Percentiles rank a stretch among this genome's conserved stretches.
Conservation (phyloP, 2,888 invertebrate genomes). For the Platynereis dumerilii region DNA sequence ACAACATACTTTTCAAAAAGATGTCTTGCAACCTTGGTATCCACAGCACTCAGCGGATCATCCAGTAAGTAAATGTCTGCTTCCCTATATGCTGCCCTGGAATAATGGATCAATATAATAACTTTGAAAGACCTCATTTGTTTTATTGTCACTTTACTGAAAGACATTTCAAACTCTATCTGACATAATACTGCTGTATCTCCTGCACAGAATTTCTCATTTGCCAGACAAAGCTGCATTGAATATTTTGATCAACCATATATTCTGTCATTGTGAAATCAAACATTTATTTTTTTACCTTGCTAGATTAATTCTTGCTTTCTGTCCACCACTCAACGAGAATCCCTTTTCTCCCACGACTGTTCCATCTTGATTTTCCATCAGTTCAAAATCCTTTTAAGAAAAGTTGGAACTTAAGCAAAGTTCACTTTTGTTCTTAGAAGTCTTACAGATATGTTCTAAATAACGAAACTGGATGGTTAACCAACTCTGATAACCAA, state of each 20-base stretch:
- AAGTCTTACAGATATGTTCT: too few species aligned
- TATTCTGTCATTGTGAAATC: not conserved
- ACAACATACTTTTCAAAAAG: conserved; percentile 76
- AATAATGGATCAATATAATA: not conserved
- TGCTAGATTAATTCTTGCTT: conserved; percentile 7
- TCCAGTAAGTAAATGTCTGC: conserved; percentile 86
- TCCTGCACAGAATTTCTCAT: too few species aligned
- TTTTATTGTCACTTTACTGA: too few species aligned
- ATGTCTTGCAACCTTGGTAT: conserved; percentile 86
- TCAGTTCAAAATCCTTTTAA: not conserved
- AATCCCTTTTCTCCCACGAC: conserved; percentile 5
- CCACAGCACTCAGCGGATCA: conserved; percentile 91
- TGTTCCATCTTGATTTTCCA: not conserved
- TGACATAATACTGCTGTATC: too few species aligned
- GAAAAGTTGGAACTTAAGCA: not conserved
- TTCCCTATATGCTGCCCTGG: conserved; percentile 75
- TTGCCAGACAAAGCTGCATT: too few species aligned
- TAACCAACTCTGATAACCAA: too few species aligned
- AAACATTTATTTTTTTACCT: not conserved
- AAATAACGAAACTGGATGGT: too few species aligned
- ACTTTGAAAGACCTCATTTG: not conserved
- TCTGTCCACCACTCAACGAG: conserved; percentile 2
- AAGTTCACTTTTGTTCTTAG: too few species aligned
- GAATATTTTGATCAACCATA: too few species aligned
- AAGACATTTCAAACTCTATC: too few species aligned